phyloP scores from a whole-genome alignment of 2,888 invertebrate genomes.

The Mythimna pallens region DNA sequence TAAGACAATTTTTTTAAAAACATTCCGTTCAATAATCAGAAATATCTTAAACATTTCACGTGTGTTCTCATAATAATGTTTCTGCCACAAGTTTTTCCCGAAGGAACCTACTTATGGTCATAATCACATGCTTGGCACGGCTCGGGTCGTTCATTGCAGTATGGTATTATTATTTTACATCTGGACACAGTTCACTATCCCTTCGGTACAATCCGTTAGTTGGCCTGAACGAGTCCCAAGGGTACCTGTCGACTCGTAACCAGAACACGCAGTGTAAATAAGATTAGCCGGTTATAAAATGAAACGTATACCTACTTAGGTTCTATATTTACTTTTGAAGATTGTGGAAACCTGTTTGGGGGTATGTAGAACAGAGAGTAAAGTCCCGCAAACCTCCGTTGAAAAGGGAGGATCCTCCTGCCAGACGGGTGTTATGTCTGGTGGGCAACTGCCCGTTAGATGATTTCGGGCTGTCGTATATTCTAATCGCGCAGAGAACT shows the following conservation, averaged over 20 bases:
- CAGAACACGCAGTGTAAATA: not conserved
- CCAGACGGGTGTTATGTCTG: too few species aligned
- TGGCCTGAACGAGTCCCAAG: constrained; percentile 11
- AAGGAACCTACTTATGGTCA: constrained; percentile 15
- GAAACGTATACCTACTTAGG: not conserved
- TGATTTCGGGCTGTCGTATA: too few species aligned
- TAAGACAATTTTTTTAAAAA: too few species aligned
- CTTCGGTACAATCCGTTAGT: constrained; percentile 30
- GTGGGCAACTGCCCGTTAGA: too few species aligned
- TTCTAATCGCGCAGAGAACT: too few species aligned
- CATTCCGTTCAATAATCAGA: not conserved
- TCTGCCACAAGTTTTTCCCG: constrained; percentile 6
- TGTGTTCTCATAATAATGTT: constrained; percentile 1
- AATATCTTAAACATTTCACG: not conserved
- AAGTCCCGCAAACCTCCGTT: too few species aligned
- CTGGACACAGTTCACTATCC: constrained; percentile 5
- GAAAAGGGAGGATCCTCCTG: too few species aligned
- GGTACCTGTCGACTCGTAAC: constrained; percentile 4
- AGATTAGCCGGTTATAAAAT: not conserved
- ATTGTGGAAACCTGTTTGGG: too few species aligned
- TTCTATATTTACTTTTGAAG: not conserved
- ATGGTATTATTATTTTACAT: constrained; percentile 31
- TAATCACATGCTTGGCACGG: constrained; percentile 29
- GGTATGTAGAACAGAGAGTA: too few species aligned
- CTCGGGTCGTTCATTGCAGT: constrained; percentile 11